Evolutionary conservation across 92 coral and sea anemone genomes (phyloP), one percentile per base, ranked within the genome.

Genomic region (Paramuricea clavata): DNA sequence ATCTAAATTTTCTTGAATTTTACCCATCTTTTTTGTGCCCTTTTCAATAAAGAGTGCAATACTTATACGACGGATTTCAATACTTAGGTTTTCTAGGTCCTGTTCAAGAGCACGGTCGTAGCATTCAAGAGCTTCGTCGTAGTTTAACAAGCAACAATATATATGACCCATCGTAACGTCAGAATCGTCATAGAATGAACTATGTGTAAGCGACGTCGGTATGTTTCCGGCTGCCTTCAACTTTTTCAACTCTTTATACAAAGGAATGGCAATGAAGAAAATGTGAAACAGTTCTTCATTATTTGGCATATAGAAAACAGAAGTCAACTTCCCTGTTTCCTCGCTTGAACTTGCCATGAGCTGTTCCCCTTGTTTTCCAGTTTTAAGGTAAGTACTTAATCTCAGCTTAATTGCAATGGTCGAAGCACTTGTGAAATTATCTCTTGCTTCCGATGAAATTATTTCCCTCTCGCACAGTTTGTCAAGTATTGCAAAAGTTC

Each of bases 241-340:
- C 25, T 56, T 43, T 2, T 19, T 31, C 1, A 76, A 56, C 47
- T 49, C 43, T 25, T 76, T 68, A 25, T 76, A 76, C 67, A 76
- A 56, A 49, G 82, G 82, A 54, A 54, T 76, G n/a, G 82, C 41
- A 17, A 76, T 36, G 23, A 27, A 76, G 82, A 76, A 76, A 32
- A 76, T 50, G 52, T 76, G 82, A 60, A 76, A 76, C 82, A 76
- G 47, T 28, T 76, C 82, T 42, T 76, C 32, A 10, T 76, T 68
- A 8, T 32, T 52, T 32, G 82, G 69, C 67, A 76, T 76, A 26
- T 52, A 23, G 27, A 27, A 52, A 76, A 56, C 13, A 36, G 26
- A 76, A 8, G 67, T 50, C 72, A 33, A 16, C 12, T 65, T 65
- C 22, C n/a, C 39, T 28, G 72, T 65, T 49, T 17, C 41, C 47